Conservation (phyloP, 2,797 vertebrate genomes). For the Forpus xanthops region DNA sequence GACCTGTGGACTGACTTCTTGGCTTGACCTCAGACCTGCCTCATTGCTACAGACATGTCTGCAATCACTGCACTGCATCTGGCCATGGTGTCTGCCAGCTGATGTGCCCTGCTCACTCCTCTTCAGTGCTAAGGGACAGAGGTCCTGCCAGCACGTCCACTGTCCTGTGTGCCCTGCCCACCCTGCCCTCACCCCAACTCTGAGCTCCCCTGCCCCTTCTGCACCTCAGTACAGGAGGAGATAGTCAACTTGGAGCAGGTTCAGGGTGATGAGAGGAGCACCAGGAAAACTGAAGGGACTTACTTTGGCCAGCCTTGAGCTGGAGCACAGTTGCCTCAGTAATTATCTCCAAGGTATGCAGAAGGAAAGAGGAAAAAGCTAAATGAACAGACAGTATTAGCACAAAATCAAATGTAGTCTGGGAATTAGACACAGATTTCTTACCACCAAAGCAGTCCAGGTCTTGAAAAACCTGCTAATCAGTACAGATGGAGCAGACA, state of each 20-base stretch:
- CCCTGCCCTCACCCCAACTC: not conserved
- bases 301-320: not conserved
- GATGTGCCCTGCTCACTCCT: not conserved
- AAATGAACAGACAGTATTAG: not conserved
- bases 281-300: not conserved
- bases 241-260: not conserved
- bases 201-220: not conserved
- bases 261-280: not conserved
- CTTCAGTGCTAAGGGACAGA: accelerated
- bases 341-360: not conserved
- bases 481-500: not conserved
- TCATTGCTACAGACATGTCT: not conserved
- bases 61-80: not conserved
- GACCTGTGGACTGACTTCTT: not conserved
- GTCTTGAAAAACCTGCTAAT: not conserved
- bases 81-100: not conserved
- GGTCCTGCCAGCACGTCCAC: not conserved
- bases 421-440: not conserved
- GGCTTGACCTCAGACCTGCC: slow-evolving; percentile 32
- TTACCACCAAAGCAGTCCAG: not conserved
- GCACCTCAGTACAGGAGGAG: accelerated
- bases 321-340: not conserved
- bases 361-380: not conserved
- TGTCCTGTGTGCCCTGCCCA: not conserved
- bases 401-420: not conserved